Conservation (phyloP, 2,888 invertebrate genomes). For the Apocheima hispidaria region DNA sequence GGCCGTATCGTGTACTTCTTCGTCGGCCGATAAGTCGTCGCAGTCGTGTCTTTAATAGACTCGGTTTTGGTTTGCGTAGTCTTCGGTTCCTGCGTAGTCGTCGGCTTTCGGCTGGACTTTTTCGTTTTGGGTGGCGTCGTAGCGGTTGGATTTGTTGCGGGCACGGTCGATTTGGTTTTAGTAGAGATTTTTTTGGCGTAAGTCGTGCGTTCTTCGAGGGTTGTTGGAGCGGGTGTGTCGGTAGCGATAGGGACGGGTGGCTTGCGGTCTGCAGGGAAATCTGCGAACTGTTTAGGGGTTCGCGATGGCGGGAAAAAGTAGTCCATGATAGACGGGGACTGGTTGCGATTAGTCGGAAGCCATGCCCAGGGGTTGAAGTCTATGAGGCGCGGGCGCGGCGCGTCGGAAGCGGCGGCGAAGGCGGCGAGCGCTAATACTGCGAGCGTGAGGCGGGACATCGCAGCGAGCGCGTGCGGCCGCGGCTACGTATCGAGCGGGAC, state of each 20-base stretch:
- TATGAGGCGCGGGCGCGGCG: conserved; percentile 75
- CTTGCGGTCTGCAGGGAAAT: conserved; percentile 75
- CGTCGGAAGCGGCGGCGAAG: conserved; percentile 65
- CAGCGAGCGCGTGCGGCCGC: conserved; percentile 80
- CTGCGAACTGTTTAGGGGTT: conserved; percentile 81
- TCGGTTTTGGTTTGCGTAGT: conserved; percentile 71
- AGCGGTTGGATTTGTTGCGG: conserved; percentile 70
- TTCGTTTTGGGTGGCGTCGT: conserved; percentile 73
- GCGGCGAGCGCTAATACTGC: conserved; percentile 76
- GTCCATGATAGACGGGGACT: conserved; percentile 82
- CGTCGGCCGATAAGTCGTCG: conserved; percentile 75
- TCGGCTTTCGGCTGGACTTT: conserved; percentile 72
- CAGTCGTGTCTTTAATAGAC: conserved; percentile 63
- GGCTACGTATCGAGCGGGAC: conserved; percentile 80
- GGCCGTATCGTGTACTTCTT: conserved; percentile 85
- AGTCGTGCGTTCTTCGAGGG: conserved; percentile 75
- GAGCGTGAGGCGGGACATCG: conserved; percentile 74
- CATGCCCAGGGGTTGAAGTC: conserved; percentile 83
- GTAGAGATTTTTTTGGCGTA: conserved; percentile 72
- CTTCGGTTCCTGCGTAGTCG: conserved; percentile 70
- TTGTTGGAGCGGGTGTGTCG: conserved; percentile 67
- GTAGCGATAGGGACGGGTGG: conserved; percentile 64
- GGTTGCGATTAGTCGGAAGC: conserved; percentile 73
- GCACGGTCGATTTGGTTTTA: conserved; percentile 74
- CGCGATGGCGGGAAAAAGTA: conserved; percentile 83